Percentiles rank a stretch among this genome's conserved stretches.
These are phyloP conservation scores for Otolemur garnettii DNA, from an alignment of 2,113 vertebrate genomes.

Conservation along the genomic window DNA sequence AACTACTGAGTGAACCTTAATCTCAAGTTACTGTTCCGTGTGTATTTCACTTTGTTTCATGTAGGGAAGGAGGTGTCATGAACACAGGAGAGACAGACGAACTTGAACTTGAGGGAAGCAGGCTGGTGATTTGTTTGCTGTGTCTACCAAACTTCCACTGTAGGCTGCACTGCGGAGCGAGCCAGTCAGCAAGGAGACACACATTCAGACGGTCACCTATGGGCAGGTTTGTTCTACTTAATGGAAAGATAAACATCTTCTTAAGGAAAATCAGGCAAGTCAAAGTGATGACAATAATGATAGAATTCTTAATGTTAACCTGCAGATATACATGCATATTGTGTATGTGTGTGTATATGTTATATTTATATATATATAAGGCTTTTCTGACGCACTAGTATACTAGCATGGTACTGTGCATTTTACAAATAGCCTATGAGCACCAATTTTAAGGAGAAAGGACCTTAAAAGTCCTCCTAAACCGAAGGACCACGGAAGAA, in stretches of 20 bases:
- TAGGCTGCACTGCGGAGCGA: background rate
- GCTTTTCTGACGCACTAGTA: background rate
- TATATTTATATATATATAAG: background rate
- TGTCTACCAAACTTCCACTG: background rate
- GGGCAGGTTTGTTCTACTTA: background rate
- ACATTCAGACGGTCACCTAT: background rate
- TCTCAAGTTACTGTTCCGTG: background rate
- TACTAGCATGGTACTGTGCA: no score
- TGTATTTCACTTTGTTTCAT: background rate
- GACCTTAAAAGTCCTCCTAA: no score
- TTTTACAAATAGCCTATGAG: accelerated
- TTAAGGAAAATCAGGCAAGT: background rate
- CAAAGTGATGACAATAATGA: no score
- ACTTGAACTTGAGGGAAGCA: background rate
- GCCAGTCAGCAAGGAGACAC: background rate
- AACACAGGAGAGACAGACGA: background rate
- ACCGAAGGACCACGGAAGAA: no score
- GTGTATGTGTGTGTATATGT: background rate
- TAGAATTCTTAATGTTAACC: no score
- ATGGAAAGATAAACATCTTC: background rate
- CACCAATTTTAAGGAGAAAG: background rate
- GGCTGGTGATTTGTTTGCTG: background rate
- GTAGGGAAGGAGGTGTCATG: background rate
- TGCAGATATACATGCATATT: background rate
- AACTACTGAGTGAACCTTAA: background rate